These are phyloP conservation scores for Oncorhynchus keta DNA, from an alignment of 2,113 vertebrate species.

Conservation along the genomic window DNA sequence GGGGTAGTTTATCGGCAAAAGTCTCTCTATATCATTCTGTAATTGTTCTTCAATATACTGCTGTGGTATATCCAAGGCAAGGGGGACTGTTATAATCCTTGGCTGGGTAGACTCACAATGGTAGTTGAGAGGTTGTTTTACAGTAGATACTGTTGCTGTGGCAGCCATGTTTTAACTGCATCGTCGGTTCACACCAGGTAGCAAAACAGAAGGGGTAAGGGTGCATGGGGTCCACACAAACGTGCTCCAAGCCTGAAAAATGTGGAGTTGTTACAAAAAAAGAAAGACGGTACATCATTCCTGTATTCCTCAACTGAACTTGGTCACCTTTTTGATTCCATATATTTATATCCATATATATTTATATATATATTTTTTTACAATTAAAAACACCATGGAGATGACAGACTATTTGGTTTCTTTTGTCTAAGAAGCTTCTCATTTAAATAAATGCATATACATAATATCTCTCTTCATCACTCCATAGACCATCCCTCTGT, in stretches of 20 bases:
- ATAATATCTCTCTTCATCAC: slow-evolving; percentile 84
- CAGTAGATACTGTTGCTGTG: not conserved
- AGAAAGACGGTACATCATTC: slow-evolving; percentile 63
- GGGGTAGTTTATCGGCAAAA: no score
- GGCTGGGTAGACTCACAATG: slow-evolving; percentile 54
- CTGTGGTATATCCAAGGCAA: slow-evolving; percentile 19
- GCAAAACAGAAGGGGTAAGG: not conserved
- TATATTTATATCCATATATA: slow-evolving; percentile 80
- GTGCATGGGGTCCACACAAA: not conserved
- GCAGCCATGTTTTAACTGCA: not conserved
- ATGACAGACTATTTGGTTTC: slow-evolving; percentile 99
- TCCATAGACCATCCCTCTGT: slow-evolving; percentile 50
- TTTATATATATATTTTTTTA: slow-evolving; percentile 71
- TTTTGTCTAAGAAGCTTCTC: slow-evolving; percentile 88
- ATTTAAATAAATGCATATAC: slow-evolving; percentile 97
- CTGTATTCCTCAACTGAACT: slow-evolving; percentile 63
- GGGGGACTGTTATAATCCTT: slow-evolving; percentile 47
- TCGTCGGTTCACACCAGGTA: not conserved
- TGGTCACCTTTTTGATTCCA: slow-evolving; percentile 75
- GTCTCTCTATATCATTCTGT: not conserved
- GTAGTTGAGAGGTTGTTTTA: slow-evolving; percentile 1
- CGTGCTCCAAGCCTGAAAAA: slow-evolving; percentile 6
- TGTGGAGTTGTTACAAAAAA: slow-evolving; percentile 42
- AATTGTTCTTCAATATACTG: not conserved
- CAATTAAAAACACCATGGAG: slow-evolving; percentile 95